Evolutionary conservation across 53 echinoderm and acorn worm species (phyloP).

Genomic region (Zoroaster sp.): DNA sequence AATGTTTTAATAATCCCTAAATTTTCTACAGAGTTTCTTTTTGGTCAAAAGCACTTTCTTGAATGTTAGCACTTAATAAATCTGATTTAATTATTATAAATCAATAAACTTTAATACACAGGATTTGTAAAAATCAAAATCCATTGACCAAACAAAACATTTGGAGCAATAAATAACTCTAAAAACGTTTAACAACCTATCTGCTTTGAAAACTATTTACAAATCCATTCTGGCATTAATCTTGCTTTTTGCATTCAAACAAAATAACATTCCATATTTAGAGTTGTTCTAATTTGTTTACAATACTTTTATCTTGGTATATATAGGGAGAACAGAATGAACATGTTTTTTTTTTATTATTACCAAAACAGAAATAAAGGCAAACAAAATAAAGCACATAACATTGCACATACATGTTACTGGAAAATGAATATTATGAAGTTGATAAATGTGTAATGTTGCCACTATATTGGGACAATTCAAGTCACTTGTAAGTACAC

Average conservation of each 20-base stretch:
- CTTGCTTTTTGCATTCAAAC: too few relatives aligned
- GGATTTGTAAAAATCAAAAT: neutral
- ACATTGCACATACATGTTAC: too few relatives aligned
- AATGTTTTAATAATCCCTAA: neutral
- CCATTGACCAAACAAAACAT: neutral
- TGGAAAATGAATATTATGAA: too few relatives aligned
- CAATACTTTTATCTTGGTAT: neutral
- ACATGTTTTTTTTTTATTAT: neutral
- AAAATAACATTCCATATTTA: conserved; percentile 1
- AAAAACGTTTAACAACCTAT: neutral
- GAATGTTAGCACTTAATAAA: neutral
- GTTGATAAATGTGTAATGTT: too few relatives aligned
- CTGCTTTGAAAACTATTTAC: neutral
- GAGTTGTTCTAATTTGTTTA: neutral
- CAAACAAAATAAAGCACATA: too few relatives aligned
- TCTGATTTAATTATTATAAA: neutral
- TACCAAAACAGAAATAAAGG: too few relatives aligned
- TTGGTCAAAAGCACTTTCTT: neutral
- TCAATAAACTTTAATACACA: neutral
- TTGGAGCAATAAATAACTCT: neutral
- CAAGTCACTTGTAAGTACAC: too few relatives aligned
- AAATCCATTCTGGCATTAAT: neutral
- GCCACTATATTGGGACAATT: too few relatives aligned
- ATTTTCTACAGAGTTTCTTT: neutral
- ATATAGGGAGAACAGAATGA: neutral